phyloP scores from a whole-genome alignment of 2,113 vertebrate species.

The Phyllostomus discolor region DNA sequence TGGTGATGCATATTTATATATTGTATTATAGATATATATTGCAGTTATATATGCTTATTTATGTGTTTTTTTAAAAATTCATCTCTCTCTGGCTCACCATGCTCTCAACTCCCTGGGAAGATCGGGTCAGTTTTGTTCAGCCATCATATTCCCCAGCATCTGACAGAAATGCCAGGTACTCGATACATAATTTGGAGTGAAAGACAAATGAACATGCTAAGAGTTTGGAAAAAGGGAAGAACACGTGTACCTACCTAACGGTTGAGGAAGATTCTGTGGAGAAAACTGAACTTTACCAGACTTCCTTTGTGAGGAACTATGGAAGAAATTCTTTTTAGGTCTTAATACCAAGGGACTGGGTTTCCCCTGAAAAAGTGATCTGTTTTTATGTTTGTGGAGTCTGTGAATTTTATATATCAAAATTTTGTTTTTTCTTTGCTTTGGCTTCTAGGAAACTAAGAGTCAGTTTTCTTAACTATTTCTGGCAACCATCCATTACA shows the following conservation, averaged over 20 bases:
- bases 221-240: not conserved
- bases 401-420: not conserved
- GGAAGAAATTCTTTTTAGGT: not conserved
- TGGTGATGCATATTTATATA: not conserved
- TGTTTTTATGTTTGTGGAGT: not conserved
- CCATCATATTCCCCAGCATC: not conserved
- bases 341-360: not conserved
- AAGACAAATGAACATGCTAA: not conserved
- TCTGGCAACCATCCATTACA: not conserved
- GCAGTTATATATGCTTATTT: not conserved
- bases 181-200: not conserved
- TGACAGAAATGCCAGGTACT: not conserved
- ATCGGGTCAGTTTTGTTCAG: not conserved
- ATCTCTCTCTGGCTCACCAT: not conserved
- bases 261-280: not conserved
- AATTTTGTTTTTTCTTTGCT: constrained; percentile 3
- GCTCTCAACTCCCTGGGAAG: not conserved
- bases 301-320: not conserved
- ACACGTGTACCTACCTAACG: not conserved
- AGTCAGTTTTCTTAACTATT: not conserved
- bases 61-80: not conserved
- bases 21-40: not conserved
- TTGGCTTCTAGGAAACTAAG: not conserved
- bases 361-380: not conserved
- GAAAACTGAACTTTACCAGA: not conserved